Conservation (phyloP, 2,888 invertebrate species). For the Antheraea yamamai region DNA sequence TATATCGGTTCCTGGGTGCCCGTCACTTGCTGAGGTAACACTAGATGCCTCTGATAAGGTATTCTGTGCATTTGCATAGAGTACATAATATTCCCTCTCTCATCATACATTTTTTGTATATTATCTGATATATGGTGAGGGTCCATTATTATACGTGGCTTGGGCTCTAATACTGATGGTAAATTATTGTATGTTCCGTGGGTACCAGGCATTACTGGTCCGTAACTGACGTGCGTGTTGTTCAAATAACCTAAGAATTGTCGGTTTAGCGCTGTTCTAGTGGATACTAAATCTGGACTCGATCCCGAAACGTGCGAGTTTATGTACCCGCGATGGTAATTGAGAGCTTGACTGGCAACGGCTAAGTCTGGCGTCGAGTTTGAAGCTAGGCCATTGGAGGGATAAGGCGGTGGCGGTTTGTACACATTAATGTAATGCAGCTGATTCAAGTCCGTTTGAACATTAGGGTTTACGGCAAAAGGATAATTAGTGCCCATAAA, state of each 20-base stretch:
- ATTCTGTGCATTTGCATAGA: slow-evolving; percentile 81
- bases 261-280: slow-evolving; percentile 83
- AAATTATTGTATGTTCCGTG: slow-evolving; percentile 89
- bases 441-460: slow-evolving; percentile 72
- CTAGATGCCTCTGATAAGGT: slow-evolving; percentile 71
- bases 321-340: slow-evolving; percentile 72
- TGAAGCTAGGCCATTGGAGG: slow-evolving; percentile 88
- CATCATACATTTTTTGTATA: slow-evolving; percentile 84
- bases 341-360: slow-evolving; percentile 84
- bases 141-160: slow-evolving; percentile 79
- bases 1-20: slow-evolving; percentile 88
- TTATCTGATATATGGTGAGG: slow-evolving; percentile 82
- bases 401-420: slow-evolving; percentile 94
- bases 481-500: slow-evolving; percentile 65
- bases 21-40: slow-evolving; percentile 76
- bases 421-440: slow-evolving; percentile 85
- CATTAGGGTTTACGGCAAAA: slow-evolving; percentile 67
- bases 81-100: slow-evolving; percentile 84
- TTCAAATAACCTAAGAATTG: slow-evolving; percentile 70
- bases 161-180: slow-evolving; percentile 82
- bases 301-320: slow-evolving; percentile 86
- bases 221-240: slow-evolving; percentile 62
- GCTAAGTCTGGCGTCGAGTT: slow-evolving; percentile 93
- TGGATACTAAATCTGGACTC: slow-evolving; percentile 89
- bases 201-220: slow-evolving; percentile 69